A percentile compares a stretch with the other conserved stretches of the same genome.
These are phyloP conservation scores for Trematomus bernacchii DNA, from an alignment of 2,797 vertebrate species.

Conservation along the genomic window DNA sequence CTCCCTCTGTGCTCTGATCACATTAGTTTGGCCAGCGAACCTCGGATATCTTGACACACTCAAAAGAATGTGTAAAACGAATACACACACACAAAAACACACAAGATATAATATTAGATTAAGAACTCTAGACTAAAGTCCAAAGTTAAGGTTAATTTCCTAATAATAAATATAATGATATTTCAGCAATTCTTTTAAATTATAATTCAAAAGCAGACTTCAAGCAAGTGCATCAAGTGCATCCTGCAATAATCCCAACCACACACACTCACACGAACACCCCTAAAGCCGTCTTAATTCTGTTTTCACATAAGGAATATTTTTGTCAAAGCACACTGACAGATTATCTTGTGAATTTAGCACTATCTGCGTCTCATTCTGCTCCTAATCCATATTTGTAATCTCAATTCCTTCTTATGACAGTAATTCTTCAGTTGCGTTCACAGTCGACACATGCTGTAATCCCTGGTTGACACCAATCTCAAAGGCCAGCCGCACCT, in stretches of 20 bases:
- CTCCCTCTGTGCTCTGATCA: constrained; percentile 64
- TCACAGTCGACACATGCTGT: constrained; percentile 75
- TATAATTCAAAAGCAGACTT: not conserved
- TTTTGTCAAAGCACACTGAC: constrained; percentile 55
- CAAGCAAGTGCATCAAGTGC: constrained; percentile 7
- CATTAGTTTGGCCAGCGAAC: constrained; percentile 56
- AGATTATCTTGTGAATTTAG: constrained; percentile 80
- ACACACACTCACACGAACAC: constrained; percentile 30
- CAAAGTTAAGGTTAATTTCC: not conserved
- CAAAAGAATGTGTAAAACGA: constrained; percentile 34
- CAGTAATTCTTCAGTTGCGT: constrained; percentile 68
- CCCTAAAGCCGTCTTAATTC: constrained; percentile 44
- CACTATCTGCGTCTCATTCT: constrained; percentile 76
- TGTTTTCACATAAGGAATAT: constrained; percentile 71
- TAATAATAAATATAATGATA: not conserved
- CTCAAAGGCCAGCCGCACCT: constrained; percentile 77
- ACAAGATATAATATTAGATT: not conserved
- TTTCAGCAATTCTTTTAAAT: constrained; percentile 4
- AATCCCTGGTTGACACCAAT: constrained; percentile 83
- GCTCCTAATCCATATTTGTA: constrained; percentile 82
- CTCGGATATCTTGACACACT: constrained; percentile 45
- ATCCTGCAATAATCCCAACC: constrained; percentile 25
- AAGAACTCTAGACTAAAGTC: not conserved
- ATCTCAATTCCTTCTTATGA: constrained; percentile 70
- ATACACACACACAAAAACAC: constrained; percentile 1